Conservation (phyloP, 2,113 vertebrate genomes). For the Seriola aureovittata region DNA sequence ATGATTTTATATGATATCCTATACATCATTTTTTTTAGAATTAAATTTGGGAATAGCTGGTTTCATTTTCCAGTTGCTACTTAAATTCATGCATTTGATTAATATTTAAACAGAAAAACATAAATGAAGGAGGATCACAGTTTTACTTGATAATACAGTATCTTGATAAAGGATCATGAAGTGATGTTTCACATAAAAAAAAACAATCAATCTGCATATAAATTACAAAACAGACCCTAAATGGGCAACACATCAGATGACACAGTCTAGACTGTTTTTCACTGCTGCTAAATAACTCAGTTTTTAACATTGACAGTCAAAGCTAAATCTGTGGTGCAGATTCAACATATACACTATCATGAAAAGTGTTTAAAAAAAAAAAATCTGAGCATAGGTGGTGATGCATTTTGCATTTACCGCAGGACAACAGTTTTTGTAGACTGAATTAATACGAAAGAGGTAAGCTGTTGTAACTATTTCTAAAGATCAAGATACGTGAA, state of each 20-base stretch:
- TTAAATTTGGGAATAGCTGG: too few species aligned
- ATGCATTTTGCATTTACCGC: background rate
- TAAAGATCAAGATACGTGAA: background rate
- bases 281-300: background rate
- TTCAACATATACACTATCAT: too few species aligned
- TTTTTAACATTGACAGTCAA: too few species aligned
- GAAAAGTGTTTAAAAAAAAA: too few species aligned
- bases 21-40: background rate
- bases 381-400: background rate
- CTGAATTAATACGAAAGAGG: background rate
- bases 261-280: background rate
- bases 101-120: background rate
- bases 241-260: background rate
- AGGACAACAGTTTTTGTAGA: background rate
- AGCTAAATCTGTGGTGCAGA: background rate
- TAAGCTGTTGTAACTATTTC: too few species aligned
- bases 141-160: background rate
- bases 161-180: background rate
- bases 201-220: background rate
- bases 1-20: background rate
- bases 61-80: too few species aligned
- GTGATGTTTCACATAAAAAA: background rate
- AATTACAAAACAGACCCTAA: background rate
- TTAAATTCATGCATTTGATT: too few species aligned
- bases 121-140: background rate